phyloP scores from a whole-genome alignment of 2,797 vertebrate species.

The Eulemur albifrons region DNA sequence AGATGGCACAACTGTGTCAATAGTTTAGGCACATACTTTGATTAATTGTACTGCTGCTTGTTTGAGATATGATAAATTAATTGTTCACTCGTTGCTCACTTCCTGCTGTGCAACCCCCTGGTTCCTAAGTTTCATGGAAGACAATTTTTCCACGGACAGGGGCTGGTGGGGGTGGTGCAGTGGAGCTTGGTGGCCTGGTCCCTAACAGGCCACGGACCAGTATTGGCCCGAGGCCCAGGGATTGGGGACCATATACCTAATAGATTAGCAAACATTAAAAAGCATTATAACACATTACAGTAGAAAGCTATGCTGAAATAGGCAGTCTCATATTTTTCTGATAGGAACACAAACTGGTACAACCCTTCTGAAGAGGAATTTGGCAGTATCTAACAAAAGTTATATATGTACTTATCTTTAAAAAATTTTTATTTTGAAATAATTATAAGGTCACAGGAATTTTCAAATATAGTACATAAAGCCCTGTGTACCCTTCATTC shows the following conservation, averaged over 20 bases:
- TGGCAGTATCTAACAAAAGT: background rate
- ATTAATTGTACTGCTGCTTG: no score
- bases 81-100: no score
- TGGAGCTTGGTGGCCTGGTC: no score
- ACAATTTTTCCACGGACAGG: no score
- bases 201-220: no score
- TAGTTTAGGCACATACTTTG: no score
- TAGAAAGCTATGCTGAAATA: background rate
- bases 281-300: background rate
- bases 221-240: no score
- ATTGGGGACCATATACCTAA: background rate
- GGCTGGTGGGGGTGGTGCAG: no score
- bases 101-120: no score
- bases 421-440: background rate
- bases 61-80: no score
- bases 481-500: background rate
- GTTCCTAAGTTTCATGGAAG: no score
- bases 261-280: background rate
- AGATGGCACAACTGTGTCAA: no score
- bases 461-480: background rate
- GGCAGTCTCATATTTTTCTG: background rate
- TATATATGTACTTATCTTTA: background rate
- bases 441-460: background rate
- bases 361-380: background rate
- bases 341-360: background rate